phyloP scores from a whole-genome alignment of 2,113 vertebrate genomes.

The Oryzias celebensis region DNA sequence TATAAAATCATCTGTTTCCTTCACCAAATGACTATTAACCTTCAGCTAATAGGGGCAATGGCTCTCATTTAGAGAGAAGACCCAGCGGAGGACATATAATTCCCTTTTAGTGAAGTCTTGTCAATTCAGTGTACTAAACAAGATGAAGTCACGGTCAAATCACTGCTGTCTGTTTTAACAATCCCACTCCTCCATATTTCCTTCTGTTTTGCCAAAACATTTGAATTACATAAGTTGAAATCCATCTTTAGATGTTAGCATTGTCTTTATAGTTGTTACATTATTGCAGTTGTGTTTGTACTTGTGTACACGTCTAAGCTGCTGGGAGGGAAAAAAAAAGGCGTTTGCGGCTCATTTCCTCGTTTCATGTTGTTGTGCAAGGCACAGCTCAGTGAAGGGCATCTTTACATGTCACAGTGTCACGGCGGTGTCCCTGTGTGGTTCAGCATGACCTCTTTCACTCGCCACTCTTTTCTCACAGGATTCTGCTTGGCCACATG shows the following conservation, averaged over 20 bases:
- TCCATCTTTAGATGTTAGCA: neutral
- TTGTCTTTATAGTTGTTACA: constrained; percentile 4
- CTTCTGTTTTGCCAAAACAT: constrained; percentile 9
- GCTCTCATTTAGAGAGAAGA: constrained; percentile 76
- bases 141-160: constrained; percentile 61
- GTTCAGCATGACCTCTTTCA: constrained; percentile 69
- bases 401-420: constrained; percentile 82
- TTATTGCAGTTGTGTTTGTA: constrained; percentile 1
- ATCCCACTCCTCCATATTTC: constrained; percentile 11
- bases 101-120: constrained; percentile 71
- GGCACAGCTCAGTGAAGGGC: constrained; percentile 85
- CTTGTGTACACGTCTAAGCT: constrained; percentile 13
- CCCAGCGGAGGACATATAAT: constrained; percentile 72
- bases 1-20: constrained; percentile 67
- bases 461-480: constrained; percentile 52
- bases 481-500: constrained; percentile 60
- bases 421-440: constrained; percentile 69
- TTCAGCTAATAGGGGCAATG: constrained; percentile 80
- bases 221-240: constrained; percentile 1
- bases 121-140: constrained; percentile 69
- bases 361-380: constrained; percentile 81
- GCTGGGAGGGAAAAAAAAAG: constrained; percentile 40
- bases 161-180: constrained; percentile 41
- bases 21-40: constrained; percentile 80
- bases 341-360: constrained; percentile 83